These are phyloP conservation scores for Sitta carolinensis DNA, from an alignment of 2,797 vertebrate species.

Conservation along the genomic window DNA sequence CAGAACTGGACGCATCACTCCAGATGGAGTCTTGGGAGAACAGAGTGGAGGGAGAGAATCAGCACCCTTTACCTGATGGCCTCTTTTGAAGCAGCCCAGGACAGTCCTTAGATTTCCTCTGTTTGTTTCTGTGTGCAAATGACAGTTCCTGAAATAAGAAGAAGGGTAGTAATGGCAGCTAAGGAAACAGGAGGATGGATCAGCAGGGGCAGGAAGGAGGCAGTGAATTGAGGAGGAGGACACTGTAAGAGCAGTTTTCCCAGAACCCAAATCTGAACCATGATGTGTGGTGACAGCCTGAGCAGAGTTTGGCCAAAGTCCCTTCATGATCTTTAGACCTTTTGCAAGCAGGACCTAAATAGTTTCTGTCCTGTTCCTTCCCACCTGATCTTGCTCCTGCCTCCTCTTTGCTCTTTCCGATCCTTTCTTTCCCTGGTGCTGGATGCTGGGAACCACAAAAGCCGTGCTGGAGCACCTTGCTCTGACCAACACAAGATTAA, in stretches of 20 bases:
- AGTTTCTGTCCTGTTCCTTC: not conserved
- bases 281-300: not conserved
- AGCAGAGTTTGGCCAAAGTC: not conserved
- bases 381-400: not conserved
- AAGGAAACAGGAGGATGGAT: not conserved
- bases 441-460: not conserved
- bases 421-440: not conserved
- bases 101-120: not conserved
- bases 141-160: not conserved
- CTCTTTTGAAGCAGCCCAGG: not conserved
- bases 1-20: not conserved
- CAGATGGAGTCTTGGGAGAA: not conserved
- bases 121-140: not conserved
- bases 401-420: not conserved
- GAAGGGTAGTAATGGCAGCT: not conserved
- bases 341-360: not conserved
- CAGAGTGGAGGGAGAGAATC: not conserved
- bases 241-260: not conserved
- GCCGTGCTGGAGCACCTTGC: not conserved
- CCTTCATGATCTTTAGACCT: not conserved
- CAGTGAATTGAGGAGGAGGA: not conserved
- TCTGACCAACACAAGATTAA: not conserved
- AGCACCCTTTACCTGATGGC: fast-evolving
- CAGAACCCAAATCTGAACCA: not conserved
- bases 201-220: not conserved